Base-by-base conservation (phyloP, 2,888 invertebrate species). In the Hyalella azteca region DNA sequence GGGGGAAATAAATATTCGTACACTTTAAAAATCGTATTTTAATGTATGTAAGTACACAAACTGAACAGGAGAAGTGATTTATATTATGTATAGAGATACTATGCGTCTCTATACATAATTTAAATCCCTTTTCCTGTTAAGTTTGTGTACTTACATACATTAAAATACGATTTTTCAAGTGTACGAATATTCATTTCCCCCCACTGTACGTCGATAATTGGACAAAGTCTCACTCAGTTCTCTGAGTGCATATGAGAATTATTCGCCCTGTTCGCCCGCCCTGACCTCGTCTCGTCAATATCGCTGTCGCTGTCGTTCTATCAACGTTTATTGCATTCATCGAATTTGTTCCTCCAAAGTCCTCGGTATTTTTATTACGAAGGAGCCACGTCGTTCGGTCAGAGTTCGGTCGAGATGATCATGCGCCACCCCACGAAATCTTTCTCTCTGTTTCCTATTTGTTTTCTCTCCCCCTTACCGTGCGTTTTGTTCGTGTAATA, bases 301-400 rank as follows among this genome's bases (percentile, higher is more conserved):
- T 36, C 66, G 36, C 66, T 66, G 66, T 66, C 66, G 36, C 66
- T 66, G 66, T 66, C 36, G 32, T 36, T 66, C 66, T 66, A 66
- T 66, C 66, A 66, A 29, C 66, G 66, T 66, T 66, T 66, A 66
- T 66, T 66, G 66, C 66, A 66, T 36, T 36, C 66, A 36, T 66
- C 66, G 66, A 66, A 66, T 66, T 66, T 66, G 66, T 36, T 36
- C 66, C 36, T 66, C 36, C 36, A 32, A 45, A 66, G 66, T 66
- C 66, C 36, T 66, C 66, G 66, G 66, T 36, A 66, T 66, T 66
- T 66, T 66, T 66, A 66, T 66, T 66, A 36, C 36, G 36, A 66
- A 36, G 66, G 36, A 36, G 39, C n/a, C 66, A 32, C 36, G 29
- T 66, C 36, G 36, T 66, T 32, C 66, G 19, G 26, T 54, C 54